phyloP scores from a whole-genome alignment of 2,113 vertebrate genomes.

The Sorex araneus region DNA sequence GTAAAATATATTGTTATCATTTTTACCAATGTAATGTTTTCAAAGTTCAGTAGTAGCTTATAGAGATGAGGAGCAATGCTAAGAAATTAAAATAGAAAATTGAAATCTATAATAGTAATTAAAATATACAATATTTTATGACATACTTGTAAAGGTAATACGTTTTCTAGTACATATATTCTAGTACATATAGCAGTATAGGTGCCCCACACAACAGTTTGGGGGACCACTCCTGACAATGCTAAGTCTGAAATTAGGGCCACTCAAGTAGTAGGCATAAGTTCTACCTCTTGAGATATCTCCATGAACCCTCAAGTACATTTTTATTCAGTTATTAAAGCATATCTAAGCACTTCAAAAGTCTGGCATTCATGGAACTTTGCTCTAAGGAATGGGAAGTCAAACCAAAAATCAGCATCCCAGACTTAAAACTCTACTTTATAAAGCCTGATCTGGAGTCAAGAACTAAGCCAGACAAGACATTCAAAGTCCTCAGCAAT shows the following conservation, averaged over 20 bases:
- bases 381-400: no score
- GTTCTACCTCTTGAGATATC: no score
- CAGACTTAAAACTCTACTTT: no score
- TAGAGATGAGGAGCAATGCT: background rate
- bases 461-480: no score
- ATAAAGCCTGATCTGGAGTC: no score
- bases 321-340: conserved; percentile 65
- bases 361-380: background rate
- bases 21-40: conserved; percentile 65
- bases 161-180: background rate
- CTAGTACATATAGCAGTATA: no score
- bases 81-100: background rate
- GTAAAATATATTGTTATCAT: conserved; percentile 29
- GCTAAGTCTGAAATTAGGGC: no score
- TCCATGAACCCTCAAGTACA: background rate
- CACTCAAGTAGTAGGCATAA: no score
- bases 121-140: conserved; percentile 14
- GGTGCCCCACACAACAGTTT: no score
- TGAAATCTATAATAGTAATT: conserved; percentile 50
- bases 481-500: no score
- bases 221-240: no score
- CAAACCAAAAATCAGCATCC: no score
- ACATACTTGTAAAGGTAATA: conserved; percentile 61
- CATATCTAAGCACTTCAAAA: background rate
- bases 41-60: conserved; percentile 65